Evolutionary conservation across 1,140 invertebrate species (phyloP).

Genomic region (Chironomus striatipennis): DNA sequence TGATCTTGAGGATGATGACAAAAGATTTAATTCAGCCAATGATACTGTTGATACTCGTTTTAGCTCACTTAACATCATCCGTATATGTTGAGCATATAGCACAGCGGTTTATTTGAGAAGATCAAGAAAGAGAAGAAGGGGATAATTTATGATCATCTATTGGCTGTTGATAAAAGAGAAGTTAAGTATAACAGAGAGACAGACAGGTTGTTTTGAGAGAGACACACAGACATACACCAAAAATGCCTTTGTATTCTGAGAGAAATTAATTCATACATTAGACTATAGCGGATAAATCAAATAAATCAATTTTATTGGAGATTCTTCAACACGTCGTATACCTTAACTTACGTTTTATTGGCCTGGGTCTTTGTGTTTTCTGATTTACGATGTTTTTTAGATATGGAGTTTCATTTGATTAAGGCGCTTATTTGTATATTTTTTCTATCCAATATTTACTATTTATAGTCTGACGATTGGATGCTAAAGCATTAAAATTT

Average conservation of each 20-base stretch:
- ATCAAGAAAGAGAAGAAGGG: background rate
- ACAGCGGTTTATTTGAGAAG: background rate
- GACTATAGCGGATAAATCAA: background rate
- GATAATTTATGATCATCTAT: slow-evolving; percentile 13
- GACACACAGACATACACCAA: background rate
- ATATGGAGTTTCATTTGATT: slow-evolving; percentile 9
- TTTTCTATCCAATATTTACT: no score
- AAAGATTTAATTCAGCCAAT: background rate
- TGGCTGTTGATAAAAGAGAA: slow-evolving; percentile 1
- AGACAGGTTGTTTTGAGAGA: background rate
- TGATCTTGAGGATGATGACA: background rate
- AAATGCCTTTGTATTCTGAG: background rate
- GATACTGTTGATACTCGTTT: background rate
- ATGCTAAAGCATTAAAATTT: no score
- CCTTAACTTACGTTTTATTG: background rate
- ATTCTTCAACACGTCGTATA: background rate
- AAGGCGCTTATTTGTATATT: background rate
- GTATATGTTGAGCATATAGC: background rate
- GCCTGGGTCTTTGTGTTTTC: background rate
- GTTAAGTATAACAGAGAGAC: background rate
- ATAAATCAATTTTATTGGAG: slow-evolving; percentile 14
- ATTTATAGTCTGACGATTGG: no score
- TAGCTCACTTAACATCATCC: no score
- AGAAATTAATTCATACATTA: background rate
- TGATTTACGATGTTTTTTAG: slow-evolving; percentile 5